Evolutionary conservation across 1,140 invertebrate genomes (phyloP).

Genomic region (Mylabris phalerata): DNA sequence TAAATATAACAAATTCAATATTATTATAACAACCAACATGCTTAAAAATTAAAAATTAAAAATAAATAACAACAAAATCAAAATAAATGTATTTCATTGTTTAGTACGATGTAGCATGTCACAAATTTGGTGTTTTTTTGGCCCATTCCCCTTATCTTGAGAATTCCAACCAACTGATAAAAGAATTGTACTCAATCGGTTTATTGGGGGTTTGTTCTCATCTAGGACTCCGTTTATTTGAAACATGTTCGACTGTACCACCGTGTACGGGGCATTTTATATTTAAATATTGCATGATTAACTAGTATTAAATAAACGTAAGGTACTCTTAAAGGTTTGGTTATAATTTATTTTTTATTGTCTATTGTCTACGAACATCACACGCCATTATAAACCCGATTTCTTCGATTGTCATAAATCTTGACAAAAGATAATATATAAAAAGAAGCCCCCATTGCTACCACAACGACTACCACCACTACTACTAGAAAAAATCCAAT

Average conservation of each 20-base stretch:
- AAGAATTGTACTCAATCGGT: constrained; percentile 8
- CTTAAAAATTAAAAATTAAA: constrained; percentile 22
- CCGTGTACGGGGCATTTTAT: constrained; percentile 40
- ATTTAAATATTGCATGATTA: constrained; percentile 44
- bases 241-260: constrained; percentile 32
- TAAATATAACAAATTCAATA: background rate
- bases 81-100: no score
- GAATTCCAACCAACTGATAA: background rate
- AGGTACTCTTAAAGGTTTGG: constrained; percentile 39
- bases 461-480: background rate
- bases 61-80: background rate
- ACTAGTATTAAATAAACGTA: constrained; percentile 42
- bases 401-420: constrained; percentile 36
- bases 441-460: background rate
- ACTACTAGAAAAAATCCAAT: background rate
- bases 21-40: constrained; percentile 25
- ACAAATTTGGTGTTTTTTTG: no score
- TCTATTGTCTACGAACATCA: constrained; percentile 37
- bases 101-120: no score
- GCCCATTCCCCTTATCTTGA: no score
- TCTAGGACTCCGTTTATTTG: constrained; percentile 9
- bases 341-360: constrained; percentile 43
- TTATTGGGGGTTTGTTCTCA: constrained; percentile 1
- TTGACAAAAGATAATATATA: background rate
- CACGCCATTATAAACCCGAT: constrained; percentile 38